Evolutionary conservation across 2,113 vertebrate species (phyloP).

Genomic region (Edolisoma coerulescens): DNA sequence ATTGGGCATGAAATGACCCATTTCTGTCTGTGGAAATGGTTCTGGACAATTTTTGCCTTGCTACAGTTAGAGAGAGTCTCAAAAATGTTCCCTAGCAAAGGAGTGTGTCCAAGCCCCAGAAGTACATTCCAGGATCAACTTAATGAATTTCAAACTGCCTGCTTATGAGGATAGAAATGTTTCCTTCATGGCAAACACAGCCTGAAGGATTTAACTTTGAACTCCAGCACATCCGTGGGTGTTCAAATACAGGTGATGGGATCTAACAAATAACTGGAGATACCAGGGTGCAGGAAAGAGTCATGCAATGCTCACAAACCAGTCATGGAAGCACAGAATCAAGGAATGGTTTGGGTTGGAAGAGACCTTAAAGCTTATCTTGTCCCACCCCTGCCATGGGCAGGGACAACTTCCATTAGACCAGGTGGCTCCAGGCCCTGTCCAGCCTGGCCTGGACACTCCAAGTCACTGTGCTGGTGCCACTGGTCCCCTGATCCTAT

Average conservation of each 20-base stretch:
- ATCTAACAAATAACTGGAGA: neutral
- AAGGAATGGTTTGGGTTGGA: too few species aligned
- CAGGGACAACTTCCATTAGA: rapidly evolving
- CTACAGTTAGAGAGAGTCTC: neutral
- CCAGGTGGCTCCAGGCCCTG: neutral
- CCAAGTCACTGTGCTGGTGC: neutral
- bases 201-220: neutral
- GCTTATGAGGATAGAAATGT: neutral
- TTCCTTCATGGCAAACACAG: neutral
- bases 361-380: neutral
- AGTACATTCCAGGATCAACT: neutral
- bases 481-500: neutral
- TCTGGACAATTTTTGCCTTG: neutral
- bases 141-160: neutral
- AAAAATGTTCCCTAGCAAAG: neutral
- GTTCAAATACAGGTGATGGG: rapidly evolving
- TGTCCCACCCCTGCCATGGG: neutral
- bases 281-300: too few species aligned
- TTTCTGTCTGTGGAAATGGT: neutral
- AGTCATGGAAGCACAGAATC: neutral
- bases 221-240: neutral
- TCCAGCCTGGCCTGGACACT: neutral
- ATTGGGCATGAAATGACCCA: slow-evolving; percentile 45
- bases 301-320: neutral
- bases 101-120: neutral